Conservation (phyloP, 2,113 vertebrate genomes). For the Turnix velox region DNA sequence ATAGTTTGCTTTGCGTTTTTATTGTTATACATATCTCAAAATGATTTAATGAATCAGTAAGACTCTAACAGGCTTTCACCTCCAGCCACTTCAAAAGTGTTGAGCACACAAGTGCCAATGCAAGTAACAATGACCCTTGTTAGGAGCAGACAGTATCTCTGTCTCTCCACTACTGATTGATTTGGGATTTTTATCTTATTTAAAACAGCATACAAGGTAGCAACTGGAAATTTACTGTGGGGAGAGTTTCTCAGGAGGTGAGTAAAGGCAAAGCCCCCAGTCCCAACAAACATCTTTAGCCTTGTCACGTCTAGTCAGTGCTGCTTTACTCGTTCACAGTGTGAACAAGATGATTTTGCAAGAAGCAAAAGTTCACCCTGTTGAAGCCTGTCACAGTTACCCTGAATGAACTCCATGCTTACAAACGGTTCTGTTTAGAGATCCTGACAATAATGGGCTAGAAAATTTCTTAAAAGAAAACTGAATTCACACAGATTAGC, state of each 20-base stretch:
- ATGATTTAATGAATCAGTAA: not conserved
- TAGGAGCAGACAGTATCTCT: not conserved
- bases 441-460: not conserved
- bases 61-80: not conserved
- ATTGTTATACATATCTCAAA: not conserved
- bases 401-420: not conserved
- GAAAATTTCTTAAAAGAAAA: not conserved
- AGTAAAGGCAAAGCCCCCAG: not conserved
- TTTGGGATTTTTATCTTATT: not conserved
- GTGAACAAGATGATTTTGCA: not conserved
- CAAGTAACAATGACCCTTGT: not conserved
- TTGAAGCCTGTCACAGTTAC: not conserved
- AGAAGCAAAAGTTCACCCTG: not conserved
- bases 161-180: not conserved
- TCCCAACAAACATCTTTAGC: not conserved
- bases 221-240: not conserved
- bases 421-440: not conserved
- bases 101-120: not conserved
- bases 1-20: not conserved
- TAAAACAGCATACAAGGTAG: not conserved
- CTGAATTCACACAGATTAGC: not conserved
- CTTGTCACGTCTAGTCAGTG: not conserved
- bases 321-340: not conserved
- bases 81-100: not conserved
- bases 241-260: rapidly evolving